A percentile compares a stretch with the other conserved stretches of the same genome.
These are phyloP conservation scores for Plagiodera versicolora DNA, from an alignment of 2,888 invertebrate genomes.

Conservation along the genomic window DNA sequence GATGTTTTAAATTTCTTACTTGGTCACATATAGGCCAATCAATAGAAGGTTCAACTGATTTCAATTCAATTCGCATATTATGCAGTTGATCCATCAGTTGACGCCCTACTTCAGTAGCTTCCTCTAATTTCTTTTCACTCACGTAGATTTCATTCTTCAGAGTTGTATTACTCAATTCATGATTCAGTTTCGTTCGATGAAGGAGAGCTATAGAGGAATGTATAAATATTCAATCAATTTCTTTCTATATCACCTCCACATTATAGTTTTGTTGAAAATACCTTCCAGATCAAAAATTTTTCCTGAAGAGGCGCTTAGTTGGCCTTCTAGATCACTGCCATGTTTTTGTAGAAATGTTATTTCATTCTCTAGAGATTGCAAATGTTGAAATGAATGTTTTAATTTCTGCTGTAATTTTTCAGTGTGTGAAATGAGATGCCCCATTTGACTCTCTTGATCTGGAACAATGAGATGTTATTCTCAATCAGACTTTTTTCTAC, in stretches of 20 bases:
- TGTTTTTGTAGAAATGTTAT: conserved; percentile 41
- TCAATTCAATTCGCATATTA: conserved; percentile 37
- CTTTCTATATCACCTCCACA: too few relatives aligned
- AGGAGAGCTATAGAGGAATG: conserved; percentile 31
- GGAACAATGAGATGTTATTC: not conserved
- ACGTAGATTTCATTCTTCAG: conserved; percentile 38
- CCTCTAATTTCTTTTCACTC: conserved; percentile 39
- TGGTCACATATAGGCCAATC: conserved; percentile 32
- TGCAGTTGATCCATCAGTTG: conserved; percentile 44
- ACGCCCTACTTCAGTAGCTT: conserved; percentile 42
- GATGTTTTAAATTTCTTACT: too few relatives aligned
- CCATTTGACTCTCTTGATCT: conserved; percentile 32
- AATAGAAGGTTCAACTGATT: conserved; percentile 24
- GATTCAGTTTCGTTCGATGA: conserved; percentile 41
- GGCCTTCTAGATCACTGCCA: conserved; percentile 41
- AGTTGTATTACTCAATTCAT: conserved; percentile 43
- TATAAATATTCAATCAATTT: too few relatives aligned
- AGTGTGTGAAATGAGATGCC: conserved; percentile 43
- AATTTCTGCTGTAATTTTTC: conserved; percentile 43
- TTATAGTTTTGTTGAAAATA: too few relatives aligned
- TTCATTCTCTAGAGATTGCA: conserved; percentile 43
- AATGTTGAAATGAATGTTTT: conserved; percentile 34
- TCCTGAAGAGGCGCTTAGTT: conserved; percentile 36
- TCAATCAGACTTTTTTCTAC: not conserved
- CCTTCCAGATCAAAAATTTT: conserved; percentile 44